Percentiles rank a stretch among this genome's conserved stretches.
These are phyloP conservation scores for Pomatorhinus ruficollis DNA, from an alignment of 2,113 vertebrate species.

Conservation along the genomic window DNA sequence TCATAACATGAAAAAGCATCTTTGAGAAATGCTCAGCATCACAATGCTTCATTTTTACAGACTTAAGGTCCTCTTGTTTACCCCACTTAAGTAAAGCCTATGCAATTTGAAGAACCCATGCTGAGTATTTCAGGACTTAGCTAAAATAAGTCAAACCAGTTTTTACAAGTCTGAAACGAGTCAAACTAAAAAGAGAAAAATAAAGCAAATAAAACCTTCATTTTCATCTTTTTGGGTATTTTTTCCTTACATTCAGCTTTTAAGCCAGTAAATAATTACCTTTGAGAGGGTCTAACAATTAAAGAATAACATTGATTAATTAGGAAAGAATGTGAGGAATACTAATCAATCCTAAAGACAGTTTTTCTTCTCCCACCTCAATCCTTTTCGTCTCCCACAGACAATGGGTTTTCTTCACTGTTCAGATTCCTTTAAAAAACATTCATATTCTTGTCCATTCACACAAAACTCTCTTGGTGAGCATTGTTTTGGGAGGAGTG, in stretches of 20 bases:
- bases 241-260: constrained; percentile 7
- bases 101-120: background rate
- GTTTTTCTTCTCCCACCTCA: constrained; percentile 59
- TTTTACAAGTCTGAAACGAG: background rate
- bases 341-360: constrained; percentile 70
- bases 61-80: background rate
- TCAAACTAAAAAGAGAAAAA: background rate
- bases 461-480: constrained; percentile 70
- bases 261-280: constrained; percentile 53
- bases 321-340: constrained; percentile 56
- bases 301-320: constrained; percentile 63
- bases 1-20: background rate
- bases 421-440: constrained; percentile 54
- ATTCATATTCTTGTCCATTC: constrained; percentile 76
- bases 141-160: background rate
- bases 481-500: constrained; percentile 72
- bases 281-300: constrained; percentile 33
- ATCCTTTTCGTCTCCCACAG: background rate
- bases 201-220: background rate
- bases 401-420: constrained; percentile 58
- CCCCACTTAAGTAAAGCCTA: background rate
- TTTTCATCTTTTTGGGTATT: background rate
- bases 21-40: background rate
- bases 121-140: background rate
- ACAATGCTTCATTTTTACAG: background rate